Conservation (phyloP, 1,140 invertebrate species). For the Dendrolimus kikuchii region DNA sequence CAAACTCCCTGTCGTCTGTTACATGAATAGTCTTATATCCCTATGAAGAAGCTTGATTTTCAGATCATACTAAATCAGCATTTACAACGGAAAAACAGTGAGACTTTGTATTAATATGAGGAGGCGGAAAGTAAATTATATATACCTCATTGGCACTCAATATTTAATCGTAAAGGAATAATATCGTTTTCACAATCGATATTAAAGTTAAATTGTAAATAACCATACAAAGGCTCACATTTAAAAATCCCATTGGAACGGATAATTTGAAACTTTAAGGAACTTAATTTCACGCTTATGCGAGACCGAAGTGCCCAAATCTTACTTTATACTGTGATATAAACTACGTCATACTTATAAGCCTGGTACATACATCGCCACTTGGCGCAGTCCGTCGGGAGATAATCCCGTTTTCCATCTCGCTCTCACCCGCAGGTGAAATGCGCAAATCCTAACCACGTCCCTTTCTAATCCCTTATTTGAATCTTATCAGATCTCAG, state of each 20-base stretch:
- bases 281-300: constrained; percentile 12
- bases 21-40: too few relatives aligned
- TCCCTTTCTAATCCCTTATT: constrained; percentile 73
- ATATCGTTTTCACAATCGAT: too few relatives aligned
- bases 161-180: too few relatives aligned
- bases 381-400: constrained; percentile 53
- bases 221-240: too few relatives aligned
- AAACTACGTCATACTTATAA: not conserved
- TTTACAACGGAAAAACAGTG: too few relatives aligned
- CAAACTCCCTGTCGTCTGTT: too few relatives aligned
- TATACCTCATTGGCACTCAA: too few relatives aligned
- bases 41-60: too few relatives aligned
- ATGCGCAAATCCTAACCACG: constrained; percentile 54
- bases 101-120: too few relatives aligned
- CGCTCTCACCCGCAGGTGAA: constrained; percentile 35
- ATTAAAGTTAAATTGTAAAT: too few relatives aligned
- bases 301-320: constrained; percentile 8
- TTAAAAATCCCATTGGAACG: not conserved
- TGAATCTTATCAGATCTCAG: constrained; percentile 73
- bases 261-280: constrained; percentile 1
- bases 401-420: constrained; percentile 62
- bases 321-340: constrained; percentile 2
- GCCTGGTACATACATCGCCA: constrained; percentile 14
- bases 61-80: too few relatives aligned
- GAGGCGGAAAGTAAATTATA: too few relatives aligned